Percentiles rank a stretch among this genome's conserved stretches.
phyloP scores from a whole-genome alignment of 1,140 invertebrate genomes.

The Drosophila pandora region DNA sequence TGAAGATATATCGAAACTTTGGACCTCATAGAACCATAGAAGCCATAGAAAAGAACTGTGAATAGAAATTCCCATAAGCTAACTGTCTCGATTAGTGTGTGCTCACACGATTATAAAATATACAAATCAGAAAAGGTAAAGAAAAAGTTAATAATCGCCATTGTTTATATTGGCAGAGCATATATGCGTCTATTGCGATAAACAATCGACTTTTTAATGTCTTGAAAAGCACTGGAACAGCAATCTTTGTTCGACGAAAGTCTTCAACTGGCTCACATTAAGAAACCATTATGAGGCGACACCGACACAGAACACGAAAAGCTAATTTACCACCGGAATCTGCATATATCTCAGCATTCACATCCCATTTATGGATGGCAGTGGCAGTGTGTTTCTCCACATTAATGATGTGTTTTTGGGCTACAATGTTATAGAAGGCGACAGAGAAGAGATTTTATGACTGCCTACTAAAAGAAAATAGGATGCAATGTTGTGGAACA shows the following conservation, averaged over 20 bases:
- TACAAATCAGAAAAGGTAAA: conserved; percentile 13
- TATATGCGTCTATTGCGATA: conserved; percentile 47
- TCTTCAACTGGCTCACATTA: conserved; percentile 46
- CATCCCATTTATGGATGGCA: conserved; percentile 28
- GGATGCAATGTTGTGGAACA: conserved; percentile 14
- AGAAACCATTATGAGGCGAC: conserved; percentile 52
- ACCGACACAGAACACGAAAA: conserved; percentile 21
- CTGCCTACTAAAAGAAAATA: conserved; percentile 18
- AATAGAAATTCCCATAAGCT: conserved; percentile 4
- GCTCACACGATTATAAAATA: conserved; percentile 20
- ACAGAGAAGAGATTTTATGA: conserved; percentile 45
- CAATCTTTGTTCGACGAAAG: conserved; percentile 35
- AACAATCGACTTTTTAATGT: conserved; percentile 70
- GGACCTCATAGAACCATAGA: neutral
- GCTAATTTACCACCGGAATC: conserved; percentile 13
- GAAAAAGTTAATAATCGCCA: conserved; percentile 64
- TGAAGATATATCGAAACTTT: conserved; percentile 26
- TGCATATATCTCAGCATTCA: conserved; percentile 11
- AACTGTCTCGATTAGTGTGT: neutral
- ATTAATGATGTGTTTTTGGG: conserved; percentile 55
- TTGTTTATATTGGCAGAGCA: conserved; percentile 56
- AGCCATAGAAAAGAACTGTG: neutral
- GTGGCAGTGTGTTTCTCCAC: conserved; percentile 17
- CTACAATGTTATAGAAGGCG: conserved; percentile 48
- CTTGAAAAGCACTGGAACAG: conserved; percentile 56